phyloP scores from a whole-genome alignment of 2,113 vertebrate species.

The Halcyon malimbica region DNA sequence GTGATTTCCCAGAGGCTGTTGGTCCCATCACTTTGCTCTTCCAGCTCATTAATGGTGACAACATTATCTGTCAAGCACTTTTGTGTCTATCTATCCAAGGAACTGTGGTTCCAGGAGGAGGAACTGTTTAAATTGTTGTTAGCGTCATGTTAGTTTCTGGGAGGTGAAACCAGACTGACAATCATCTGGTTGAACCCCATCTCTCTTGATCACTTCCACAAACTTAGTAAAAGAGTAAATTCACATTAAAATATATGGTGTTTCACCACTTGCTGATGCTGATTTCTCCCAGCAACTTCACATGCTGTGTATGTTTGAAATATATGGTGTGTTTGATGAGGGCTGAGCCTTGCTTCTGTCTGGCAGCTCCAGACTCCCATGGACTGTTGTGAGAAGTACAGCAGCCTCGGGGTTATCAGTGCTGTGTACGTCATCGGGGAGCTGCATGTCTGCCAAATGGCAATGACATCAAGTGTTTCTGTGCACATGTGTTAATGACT shows the following conservation, averaged over 20 bases:
- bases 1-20: neutral
- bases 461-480: rapidly evolving
- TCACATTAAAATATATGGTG: neutral
- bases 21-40: neutral
- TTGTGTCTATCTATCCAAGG: neutral
- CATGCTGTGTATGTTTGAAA: neutral
- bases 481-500: rapidly evolving
- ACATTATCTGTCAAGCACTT: neutral
- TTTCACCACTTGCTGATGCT: neutral
- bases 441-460: neutral
- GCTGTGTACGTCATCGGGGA: rapidly evolving
- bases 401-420: neutral
- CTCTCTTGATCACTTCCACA: neutral
- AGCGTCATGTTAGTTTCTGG: neutral
- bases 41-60: neutral
- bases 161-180: neutral
- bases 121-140: neutral
- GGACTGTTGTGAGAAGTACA: neutral
- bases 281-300: neutral
- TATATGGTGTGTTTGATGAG: neutral
- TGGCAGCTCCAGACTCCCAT: neutral
- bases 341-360: neutral
- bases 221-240: neutral
- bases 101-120: neutral
- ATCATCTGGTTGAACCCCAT: neutral